A percentile compares a stretch with the other conserved stretches of the same genome.
phyloP scores from a whole-genome alignment of 2,888 invertebrate genomes.

The Macrosiphum euphorbiae region DNA sequence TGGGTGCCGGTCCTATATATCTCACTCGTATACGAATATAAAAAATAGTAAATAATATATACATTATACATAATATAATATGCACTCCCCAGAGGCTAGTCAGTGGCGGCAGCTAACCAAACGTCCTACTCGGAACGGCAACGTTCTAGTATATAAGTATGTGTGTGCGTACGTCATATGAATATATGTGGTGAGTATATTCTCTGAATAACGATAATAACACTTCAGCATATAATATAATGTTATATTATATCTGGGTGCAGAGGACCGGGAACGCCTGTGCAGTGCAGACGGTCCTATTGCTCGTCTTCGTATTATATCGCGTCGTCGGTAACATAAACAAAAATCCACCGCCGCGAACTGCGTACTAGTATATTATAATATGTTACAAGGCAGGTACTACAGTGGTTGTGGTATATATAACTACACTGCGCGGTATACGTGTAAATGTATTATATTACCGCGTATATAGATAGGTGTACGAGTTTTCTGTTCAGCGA shows the following conservation, averaged over 20 bases:
- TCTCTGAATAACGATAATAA: background rate
- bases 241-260: background rate
- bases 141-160: background rate
- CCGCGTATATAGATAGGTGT: background rate
- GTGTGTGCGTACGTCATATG: too few relatives aligned
- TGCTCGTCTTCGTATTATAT: constrained; percentile 4
- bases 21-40: background rate
- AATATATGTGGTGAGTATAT: background rate
- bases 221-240: background rate
- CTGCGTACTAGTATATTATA: background rate
- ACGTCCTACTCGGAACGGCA: background rate
- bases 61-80: background rate
- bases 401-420: background rate
- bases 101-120: constrained; percentile 17
- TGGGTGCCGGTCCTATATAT: background rate
- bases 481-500: background rate
- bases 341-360: background rate
- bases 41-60: constrained; percentile 11
- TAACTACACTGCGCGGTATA: background rate
- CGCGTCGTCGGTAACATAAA: background rate
- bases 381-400: background rate
- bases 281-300: background rate
- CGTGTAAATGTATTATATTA: background rate
- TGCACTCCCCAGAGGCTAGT: background rate
- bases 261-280: background rate